These are phyloP conservation scores for Corythoichthys haematopterus DNA, from an alignment of 2,113 vertebrate species.

Conservation along the genomic window DNA sequence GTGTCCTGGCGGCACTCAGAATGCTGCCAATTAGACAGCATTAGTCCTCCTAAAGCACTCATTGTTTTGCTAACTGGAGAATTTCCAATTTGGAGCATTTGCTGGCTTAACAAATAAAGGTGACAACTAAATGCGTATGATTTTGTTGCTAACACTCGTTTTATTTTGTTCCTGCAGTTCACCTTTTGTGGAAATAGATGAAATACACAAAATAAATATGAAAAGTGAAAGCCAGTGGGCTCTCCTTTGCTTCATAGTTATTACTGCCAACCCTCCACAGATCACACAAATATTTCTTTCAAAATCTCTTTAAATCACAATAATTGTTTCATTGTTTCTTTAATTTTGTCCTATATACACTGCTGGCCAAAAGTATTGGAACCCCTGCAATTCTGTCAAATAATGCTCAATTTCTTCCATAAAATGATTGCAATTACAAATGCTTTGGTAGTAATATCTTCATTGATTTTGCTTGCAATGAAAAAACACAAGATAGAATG, in stretches of 20 bases:
- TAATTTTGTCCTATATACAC: no score
- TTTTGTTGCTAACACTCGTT: neutral
- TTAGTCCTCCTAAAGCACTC: neutral
- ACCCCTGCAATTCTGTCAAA: no score
- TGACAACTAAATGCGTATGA: neutral
- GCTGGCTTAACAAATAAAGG: neutral
- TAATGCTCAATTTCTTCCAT: no score
- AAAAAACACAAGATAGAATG: no score
- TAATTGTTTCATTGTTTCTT: no score
- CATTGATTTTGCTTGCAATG: no score
- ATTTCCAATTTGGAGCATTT: slow-evolving; percentile 9
- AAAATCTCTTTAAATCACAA: no score
- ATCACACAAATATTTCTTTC: no score
- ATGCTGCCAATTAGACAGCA: slow-evolving; percentile 4
- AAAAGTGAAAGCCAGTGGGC: neutral
- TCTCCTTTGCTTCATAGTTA: slow-evolving; percentile 6
- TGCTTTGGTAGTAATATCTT: no score
- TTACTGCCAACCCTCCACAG: neutral
- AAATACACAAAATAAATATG: neutral
- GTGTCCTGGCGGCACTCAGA: slow-evolving; percentile 1
- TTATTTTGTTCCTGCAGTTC: neutral
- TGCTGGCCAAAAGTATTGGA: no score
- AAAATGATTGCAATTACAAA: no score
- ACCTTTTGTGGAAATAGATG: neutral
- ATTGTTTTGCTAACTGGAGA: slow-evolving; percentile 3